phyloP scores from a whole-genome alignment of 2,113 vertebrate genomes.

The Esox niger region DNA sequence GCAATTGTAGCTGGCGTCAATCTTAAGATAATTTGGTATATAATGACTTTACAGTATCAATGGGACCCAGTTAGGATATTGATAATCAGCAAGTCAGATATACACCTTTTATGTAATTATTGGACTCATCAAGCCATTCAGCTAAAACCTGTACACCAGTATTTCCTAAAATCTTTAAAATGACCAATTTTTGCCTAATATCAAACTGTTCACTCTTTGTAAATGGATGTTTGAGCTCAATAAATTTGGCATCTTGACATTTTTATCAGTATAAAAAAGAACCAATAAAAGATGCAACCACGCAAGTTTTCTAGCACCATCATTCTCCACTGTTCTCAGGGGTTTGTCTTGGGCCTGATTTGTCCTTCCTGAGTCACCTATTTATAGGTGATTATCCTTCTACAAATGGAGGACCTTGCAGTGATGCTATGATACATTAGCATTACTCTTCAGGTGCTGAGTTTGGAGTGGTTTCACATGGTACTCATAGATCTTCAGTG shows the following conservation, averaged over 20 bases:
- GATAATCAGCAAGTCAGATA: too few species aligned
- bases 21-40: too few species aligned
- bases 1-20: too few species aligned
- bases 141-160: too few species aligned
- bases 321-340: not conserved
- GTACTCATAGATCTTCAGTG: constrained; percentile 87
- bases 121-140: too few species aligned
- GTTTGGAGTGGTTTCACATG: constrained; percentile 85
- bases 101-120: too few species aligned
- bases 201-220: not conserved
- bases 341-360: not conserved
- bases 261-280: not conserved
- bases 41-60: too few species aligned
- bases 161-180: not conserved
- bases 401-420: too few species aligned
- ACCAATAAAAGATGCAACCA: not conserved
- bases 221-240: not conserved
- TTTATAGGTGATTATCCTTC: not conserved
- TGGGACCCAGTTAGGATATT: too few species aligned
- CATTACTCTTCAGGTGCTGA: constrained; percentile 78
- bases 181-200: not conserved
- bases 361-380: not conserved
- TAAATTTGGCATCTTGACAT: not conserved
- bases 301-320: not conserved
- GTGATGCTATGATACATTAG: constrained; percentile 64